Conservation (phyloP, 2,113 vertebrate genomes). For the Chloropsis cyanopogon region DNA sequence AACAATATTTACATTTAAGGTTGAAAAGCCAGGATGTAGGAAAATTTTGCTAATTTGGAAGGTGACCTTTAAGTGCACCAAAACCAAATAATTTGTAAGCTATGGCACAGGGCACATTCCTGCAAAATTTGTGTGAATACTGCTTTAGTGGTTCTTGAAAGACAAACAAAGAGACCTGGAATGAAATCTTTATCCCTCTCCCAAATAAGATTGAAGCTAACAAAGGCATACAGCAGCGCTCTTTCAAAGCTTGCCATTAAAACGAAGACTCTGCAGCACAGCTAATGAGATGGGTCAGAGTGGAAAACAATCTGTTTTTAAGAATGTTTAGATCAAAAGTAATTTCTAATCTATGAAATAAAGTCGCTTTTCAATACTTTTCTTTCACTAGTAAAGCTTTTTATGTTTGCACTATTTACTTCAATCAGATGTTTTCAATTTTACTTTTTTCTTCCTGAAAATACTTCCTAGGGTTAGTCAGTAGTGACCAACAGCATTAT, state of each 20-base stretch:
- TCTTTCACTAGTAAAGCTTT: conserved; percentile 77
- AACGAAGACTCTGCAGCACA: conserved; percentile 60
- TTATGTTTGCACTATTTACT: conserved; percentile 83
- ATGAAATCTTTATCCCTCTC: conserved; percentile 71
- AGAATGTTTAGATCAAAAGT: conserved; percentile 83
- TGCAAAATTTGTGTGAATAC: conserved; percentile 81
- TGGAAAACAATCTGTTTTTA: conserved; percentile 78
- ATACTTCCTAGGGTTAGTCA: conserved; percentile 75
- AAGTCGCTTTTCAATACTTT: conserved; percentile 77
- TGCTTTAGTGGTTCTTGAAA: conserved; percentile 78
- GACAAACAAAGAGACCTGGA: conserved; percentile 78
- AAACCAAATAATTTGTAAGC: conserved; percentile 84
- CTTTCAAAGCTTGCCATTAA: conserved; percentile 72
- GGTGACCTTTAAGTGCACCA: conserved; percentile 84
- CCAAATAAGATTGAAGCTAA: conserved; percentile 67
- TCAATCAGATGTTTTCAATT: conserved; percentile 87
- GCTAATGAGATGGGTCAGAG: conserved; percentile 74
- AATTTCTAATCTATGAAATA: conserved; percentile 83
- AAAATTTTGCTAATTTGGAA: conserved; percentile 86
- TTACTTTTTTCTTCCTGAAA: conserved; percentile 71
- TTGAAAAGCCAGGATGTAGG: conserved; percentile 84
- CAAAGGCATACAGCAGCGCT: conserved; percentile 64
- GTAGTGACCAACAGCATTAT: conserved; percentile 72
- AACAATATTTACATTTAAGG: conserved; percentile 87
- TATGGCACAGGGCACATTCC: conserved; percentile 82